Evolutionary conservation across 2,888 invertebrate genomes (phyloP), one percentile per base, ranked within the genome.

Genomic region (Scrobipalpa costella): DNA sequence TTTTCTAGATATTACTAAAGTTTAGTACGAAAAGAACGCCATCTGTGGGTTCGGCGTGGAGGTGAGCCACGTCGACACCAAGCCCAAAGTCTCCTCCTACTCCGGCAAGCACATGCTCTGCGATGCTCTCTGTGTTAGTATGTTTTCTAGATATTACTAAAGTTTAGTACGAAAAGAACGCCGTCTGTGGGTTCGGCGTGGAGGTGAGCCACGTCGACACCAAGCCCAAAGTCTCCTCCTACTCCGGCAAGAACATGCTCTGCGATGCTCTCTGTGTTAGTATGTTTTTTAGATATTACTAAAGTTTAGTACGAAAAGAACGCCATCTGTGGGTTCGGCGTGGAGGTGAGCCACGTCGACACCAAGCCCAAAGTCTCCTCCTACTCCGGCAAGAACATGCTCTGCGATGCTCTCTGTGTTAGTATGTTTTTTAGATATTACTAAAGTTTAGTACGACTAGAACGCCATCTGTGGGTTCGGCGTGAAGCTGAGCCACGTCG

Each of bases 171-270:
- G 92, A 92, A 70, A 74, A 81, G 57, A 76, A 75, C 44, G 71
- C 85, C 15, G 89, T 87, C 0, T 90, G 90, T n/a, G n/a, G n/a
- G n/a, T n/a, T n/a, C n/a, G n/a, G n/a, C n/a, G n/a, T n/a, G n/a
- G n/a, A n/a, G n/a, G n/a, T n/a, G n/a, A n/a, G n/a, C n/a, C n/a
- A 91, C 67, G 88, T 92, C 2, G 90, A 91, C 68, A 91, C 90
- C 34, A 88, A 85, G 70, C 90, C 91, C 67, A 88, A 81, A 66
- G 85, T 92, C 7, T 80, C 88, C 5, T 84, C 90, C 0, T n/a
- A n/a, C n/a, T n/a, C n/a, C n/a, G n/a, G n/a, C n/a, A n/a, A n/a
- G n/a, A n/a, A n/a, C n/a, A n/a, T n/a, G n/a, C n/a, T n/a, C n/a
- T n/a, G n/a, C n/a, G n/a, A n/a, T n/a, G n/a, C n/a, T n/a, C n/a